Base-by-base conservation (phyloP, 2,888 invertebrate genomes). In the Meiosimyza decipiens region DNA sequence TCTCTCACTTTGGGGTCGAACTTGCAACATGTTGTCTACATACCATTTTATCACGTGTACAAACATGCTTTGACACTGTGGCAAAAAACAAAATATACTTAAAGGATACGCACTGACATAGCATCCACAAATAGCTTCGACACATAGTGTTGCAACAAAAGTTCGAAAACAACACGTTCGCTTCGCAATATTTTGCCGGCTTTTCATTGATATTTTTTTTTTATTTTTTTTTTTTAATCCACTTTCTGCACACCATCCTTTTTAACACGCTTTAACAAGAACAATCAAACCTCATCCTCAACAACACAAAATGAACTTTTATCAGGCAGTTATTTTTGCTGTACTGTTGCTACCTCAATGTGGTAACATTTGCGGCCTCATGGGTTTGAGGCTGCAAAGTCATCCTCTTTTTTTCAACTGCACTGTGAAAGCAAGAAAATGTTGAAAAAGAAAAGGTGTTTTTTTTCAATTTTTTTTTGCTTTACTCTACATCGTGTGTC, bases 361-460 rank as follows among this genome's bases (percentile, higher is more conserved):
- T 15, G 62, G 22, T 62, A 40, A 40, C n/a, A n/a, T 62, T 62
- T 62, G 62, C 33, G 62, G 62, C 62, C 62, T 62, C 47, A 62
- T 33, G 9, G 33, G 33, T 33, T 16, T 62, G 22, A 16, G 40
- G 60, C 22, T n/a, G 60, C 62, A 62, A 9, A 40, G 33, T 47
- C 16, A 16, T 62, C 0, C 1, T 16, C 6, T 16, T 9, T 40
- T 40, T 9, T 40, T 40, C 2, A 9, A 40, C 40, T 6, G 1
- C 40, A 40, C 40, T 40, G 40, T 9, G 1, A 40, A 2, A 6
- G 40, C 6, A 40, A 40, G 40, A 40, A 40, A 40, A 40, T 40
- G 40, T 40, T 40, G 40, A 9, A 28, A 28, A 28, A 28, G 28
- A 28, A 28, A 28, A 28, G 28, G 40, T 40, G 40, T 6, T 40